Conservation (phyloP, 1,140 invertebrate genomes). For the Microplitis demolitor region DNA sequence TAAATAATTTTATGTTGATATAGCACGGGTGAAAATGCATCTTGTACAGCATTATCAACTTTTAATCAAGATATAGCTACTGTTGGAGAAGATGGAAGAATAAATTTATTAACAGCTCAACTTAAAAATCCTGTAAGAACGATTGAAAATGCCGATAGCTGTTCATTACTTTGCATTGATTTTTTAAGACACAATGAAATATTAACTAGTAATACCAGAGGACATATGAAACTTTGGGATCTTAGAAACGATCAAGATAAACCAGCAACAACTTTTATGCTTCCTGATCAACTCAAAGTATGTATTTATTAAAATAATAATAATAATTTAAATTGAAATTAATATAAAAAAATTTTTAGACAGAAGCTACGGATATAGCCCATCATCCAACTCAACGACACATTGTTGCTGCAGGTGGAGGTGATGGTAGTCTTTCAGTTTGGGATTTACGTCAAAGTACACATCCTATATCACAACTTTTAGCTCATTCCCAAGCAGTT, state of each 20-base stretch:
- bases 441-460: slow-evolving; percentile 86
- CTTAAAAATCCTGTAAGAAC: slow-evolving; percentile 66
- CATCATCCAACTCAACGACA: slow-evolving; percentile 87
- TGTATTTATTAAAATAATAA: neutral
- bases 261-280: slow-evolving; percentile 68
- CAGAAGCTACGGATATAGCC: slow-evolving; percentile 73
- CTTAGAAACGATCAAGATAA: slow-evolving; percentile 67
- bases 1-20: neutral
- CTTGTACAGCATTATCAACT: slow-evolving; percentile 71
- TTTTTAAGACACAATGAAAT: slow-evolving; percentile 81
- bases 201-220: slow-evolving; percentile 81
- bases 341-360: slow-evolving; percentile 43
- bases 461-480: slow-evolving; percentile 79
- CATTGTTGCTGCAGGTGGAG: slow-evolving; percentile 80
- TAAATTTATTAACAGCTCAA: slow-evolving; percentile 72
- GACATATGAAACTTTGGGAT: slow-evolving; percentile 89
- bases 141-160: slow-evolving; percentile 80
- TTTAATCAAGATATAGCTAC: slow-evolving; percentile 76
- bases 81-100: slow-evolving; percentile 82
- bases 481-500: slow-evolving; percentile 76
- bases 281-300: slow-evolving; percentile 68
- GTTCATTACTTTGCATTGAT: slow-evolving; percentile 75
- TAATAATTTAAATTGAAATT: neutral
- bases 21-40: slow-evolving; percentile 57
- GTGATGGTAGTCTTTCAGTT: slow-evolving; percentile 80